Evolutionary conservation across 1,140 invertebrate genomes (phyloP).

Genomic region (Pectinophora gossypiella): DNA sequence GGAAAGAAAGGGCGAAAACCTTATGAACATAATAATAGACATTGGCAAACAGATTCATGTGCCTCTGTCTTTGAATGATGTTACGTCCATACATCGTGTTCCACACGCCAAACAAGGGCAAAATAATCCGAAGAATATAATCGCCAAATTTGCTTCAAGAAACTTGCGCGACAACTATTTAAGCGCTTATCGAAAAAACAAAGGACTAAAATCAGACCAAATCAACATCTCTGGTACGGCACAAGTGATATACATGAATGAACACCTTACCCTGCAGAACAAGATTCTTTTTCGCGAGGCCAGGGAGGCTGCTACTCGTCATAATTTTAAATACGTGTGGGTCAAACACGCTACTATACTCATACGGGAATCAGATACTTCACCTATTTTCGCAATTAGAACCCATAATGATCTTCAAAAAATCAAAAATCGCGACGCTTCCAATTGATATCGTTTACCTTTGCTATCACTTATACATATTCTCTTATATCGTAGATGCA

Average conservation of each 20-base stretch:
- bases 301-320: background rate
- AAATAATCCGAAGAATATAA: background rate
- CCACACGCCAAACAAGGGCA: background rate
- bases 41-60: background rate
- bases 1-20: background rate
- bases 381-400: no score
- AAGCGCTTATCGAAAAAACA: background rate
- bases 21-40: background rate
- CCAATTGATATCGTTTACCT: no score
- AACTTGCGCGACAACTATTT: background rate
- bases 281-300: background rate
- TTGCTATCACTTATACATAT: no score
- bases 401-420: no score
- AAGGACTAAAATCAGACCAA: background rate
- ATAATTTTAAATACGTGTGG: background rate
- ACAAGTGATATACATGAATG: background rate
- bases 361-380: background rate
- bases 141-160: background rate
- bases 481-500: no score
- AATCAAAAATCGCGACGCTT: no score
- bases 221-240: background rate
- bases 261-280: background rate
- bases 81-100: background rate
- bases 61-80: background rate
- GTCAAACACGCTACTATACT: background rate